Conservation (phyloP, 2,797 vertebrate species). For the Poeciliopsis paucimaculata region DNA sequence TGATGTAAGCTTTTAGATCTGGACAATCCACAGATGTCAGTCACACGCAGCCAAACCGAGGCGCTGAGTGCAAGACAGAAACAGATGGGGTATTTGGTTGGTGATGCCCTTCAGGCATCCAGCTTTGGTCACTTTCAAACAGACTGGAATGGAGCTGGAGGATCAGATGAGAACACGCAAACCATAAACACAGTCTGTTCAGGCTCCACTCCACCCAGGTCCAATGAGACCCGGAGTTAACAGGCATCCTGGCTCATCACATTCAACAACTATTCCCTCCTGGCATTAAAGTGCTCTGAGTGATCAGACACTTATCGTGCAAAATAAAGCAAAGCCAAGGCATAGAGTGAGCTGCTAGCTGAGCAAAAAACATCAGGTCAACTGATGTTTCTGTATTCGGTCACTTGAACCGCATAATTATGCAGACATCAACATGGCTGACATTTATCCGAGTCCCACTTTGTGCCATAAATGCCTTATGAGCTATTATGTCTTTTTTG, state of each 20-base stretch:
- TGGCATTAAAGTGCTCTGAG: not conserved
- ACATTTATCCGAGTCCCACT: not conserved
- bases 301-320: not conserved
- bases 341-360: not conserved
- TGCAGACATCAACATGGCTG: not conserved
- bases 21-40: constrained; percentile 7
- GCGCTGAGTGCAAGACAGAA: not conserved
- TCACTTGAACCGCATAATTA: not conserved
- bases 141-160: constrained; percentile 13
- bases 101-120: constrained; percentile 38
- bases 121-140: constrained; percentile 42
- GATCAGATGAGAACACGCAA: constrained; percentile 5
- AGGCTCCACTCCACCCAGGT: not conserved
- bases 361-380: not conserved
- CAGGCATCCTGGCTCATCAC: not conserved
- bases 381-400: not conserved
- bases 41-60: not conserved
- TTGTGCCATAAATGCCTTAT: not conserved
- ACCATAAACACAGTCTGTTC: constrained; percentile 3
- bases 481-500: not conserved
- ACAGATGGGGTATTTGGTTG: constrained; percentile 50
- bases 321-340: not conserved
- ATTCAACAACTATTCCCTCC: not conserved
- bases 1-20: constrained; percentile 6
- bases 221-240: not conserved